These are phyloP conservation scores for Drosophila oshimai DNA, from an alignment of 1,140 invertebrate genomes.

Conservation along the genomic window DNA sequence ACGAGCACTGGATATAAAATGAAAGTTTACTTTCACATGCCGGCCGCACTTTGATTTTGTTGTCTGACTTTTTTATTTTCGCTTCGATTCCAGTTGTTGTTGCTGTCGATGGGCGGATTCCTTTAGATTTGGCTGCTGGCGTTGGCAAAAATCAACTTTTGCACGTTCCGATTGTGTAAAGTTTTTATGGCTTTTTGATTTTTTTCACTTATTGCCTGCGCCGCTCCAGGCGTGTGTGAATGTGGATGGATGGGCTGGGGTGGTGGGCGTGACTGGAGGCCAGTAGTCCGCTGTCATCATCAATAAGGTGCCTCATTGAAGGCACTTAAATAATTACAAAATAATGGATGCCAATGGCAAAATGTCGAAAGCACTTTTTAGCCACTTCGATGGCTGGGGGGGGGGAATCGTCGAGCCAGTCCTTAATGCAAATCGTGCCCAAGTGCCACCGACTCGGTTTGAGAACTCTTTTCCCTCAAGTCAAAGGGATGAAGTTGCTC, in stretches of 20 bases:
- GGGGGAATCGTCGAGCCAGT: background rate
- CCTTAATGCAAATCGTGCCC: conserved; percentile 74
- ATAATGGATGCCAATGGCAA: conserved; percentile 66
- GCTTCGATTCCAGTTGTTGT: conserved; percentile 4
- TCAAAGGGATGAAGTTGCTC: conserved; percentile 27
- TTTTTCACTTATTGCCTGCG: conserved; percentile 74
- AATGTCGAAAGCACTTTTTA: conserved; percentile 35
- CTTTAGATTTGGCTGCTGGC: conserved; percentile 57
- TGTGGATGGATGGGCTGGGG: background rate
- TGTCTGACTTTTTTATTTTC: conserved; percentile 43
- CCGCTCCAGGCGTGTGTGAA: background rate
- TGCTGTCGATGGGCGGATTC: background rate
- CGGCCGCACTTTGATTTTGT: conserved; percentile 74
- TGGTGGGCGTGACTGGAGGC: background rate
- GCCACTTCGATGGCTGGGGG: conserved; percentile 21
- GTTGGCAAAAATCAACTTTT: conserved; percentile 79
- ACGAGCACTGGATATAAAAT: conserved; percentile 18
- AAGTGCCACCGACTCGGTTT: conserved; percentile 44
- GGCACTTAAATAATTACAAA: conserved; percentile 80
- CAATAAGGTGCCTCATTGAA: conserved; percentile 46
- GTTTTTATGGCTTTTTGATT: conserved; percentile 82
- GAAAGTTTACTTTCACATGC: conserved; percentile 68
- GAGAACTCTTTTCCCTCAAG: conserved; percentile 59
- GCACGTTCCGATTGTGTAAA: conserved; percentile 82
- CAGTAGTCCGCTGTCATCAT: conserved; percentile 22